Evolutionary conservation across 2,797 vertebrate species (phyloP).

Genomic region (Micropoecilia bifurca): DNA sequence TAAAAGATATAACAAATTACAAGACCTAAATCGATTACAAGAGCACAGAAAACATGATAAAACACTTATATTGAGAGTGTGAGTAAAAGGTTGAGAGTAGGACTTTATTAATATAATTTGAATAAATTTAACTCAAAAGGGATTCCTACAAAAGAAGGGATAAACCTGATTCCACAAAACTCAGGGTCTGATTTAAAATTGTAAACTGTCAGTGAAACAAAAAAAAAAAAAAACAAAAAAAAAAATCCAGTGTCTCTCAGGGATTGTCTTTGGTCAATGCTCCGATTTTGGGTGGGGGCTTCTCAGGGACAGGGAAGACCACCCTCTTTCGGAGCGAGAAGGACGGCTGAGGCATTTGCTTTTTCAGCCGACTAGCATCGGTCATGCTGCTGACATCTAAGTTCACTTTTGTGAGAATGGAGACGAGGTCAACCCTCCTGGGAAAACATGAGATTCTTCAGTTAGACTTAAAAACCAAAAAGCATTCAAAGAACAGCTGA

Average conservation of each 20-base stretch:
- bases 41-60: not conserved
- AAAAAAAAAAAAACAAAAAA: not conserved
- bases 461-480: not conserved
- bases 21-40: not conserved
- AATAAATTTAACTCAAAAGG: not conserved
- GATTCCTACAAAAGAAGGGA: not conserved
- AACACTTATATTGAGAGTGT: not conserved
- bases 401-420: slow-evolving; percentile 90
- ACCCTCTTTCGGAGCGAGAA: slow-evolving; percentile 84
- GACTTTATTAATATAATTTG: not conserved
- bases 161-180: not conserved
- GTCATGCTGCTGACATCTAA: slow-evolving; percentile 81
- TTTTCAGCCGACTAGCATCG: not conserved
- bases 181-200: not conserved
- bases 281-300: slow-evolving; percentile 14
- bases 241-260: not conserved
- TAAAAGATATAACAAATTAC: not conserved
- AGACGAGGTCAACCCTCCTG: slow-evolving; percentile 85
- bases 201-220: not conserved
- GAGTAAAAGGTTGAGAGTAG: not conserved
- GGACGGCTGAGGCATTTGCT: slow-evolving; percentile 91
- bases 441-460: slow-evolving; percentile 22
- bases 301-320: slow-evolving; percentile 83
- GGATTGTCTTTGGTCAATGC: not conserved
- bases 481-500: not conserved